These are phyloP conservation scores for Ceratitis capitata DNA, from an alignment of 1,140 invertebrate species.

Conservation along the genomic window DNA sequence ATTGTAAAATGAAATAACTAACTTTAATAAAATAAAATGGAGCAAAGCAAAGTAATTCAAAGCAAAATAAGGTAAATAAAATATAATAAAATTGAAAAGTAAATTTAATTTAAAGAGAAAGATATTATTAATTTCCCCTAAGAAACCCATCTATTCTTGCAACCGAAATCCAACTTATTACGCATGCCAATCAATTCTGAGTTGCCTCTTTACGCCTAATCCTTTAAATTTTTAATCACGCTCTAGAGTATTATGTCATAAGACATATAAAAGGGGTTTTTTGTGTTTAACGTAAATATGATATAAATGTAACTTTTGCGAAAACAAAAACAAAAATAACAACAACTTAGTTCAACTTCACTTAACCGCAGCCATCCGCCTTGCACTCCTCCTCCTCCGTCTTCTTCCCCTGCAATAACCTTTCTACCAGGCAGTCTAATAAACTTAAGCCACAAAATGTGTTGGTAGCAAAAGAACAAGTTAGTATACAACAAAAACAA, in stretches of 20 bases:
- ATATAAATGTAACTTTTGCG: not conserved
- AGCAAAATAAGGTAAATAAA: too few species aligned
- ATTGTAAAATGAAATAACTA: too few species aligned
- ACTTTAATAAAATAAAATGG: too few species aligned
- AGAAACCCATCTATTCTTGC: too few species aligned
- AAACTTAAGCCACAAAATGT: slow-evolving; percentile 18
- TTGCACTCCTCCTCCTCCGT: not conserved
- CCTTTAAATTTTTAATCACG: slow-evolving; percentile 4
- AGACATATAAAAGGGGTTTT: not conserved
- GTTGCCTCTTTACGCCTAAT: not conserved
- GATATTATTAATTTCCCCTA: not conserved
- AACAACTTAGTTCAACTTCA: not conserved
- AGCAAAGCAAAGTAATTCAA: too few species aligned
- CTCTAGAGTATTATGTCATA: slow-evolving; percentile 21
- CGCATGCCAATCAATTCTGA: not conserved
- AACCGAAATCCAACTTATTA: not conserved
- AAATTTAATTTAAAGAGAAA: not conserved
- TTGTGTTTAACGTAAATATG: not conserved
- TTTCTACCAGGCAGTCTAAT: not conserved
- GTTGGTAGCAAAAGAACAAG: not conserved
- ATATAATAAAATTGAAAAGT: too few species aligned
- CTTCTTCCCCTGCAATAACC: not conserved
- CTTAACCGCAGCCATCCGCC: not conserved
- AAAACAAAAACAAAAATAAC: not conserved
- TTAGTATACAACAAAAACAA: not conserved